Percentiles rank a stretch among this genome's conserved stretches.
Evolutionary conservation across 2,113 vertebrate genomes (phyloP).

Genomic region (Poecile atricapillus): DNA sequence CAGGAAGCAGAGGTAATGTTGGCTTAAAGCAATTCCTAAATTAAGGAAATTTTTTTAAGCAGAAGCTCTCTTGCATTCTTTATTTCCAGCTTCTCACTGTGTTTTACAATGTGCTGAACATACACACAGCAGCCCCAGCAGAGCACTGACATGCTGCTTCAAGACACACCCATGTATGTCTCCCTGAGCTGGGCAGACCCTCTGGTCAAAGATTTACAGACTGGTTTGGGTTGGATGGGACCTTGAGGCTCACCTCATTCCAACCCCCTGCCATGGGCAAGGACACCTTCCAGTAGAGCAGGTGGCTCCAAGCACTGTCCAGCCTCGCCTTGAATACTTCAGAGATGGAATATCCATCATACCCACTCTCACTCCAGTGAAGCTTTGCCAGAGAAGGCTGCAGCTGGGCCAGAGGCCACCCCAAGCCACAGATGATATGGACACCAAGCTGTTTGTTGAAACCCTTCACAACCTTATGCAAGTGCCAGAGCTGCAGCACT

Average conservation of each 20-base stretch:
- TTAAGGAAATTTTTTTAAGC: constrained; percentile 30
- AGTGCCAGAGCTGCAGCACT: not conserved
- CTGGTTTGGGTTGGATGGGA: not conserved
- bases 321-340: not conserved
- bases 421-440: fast-evolving
- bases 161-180: fast-evolving
- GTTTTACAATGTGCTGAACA: not conserved
- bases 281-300: not conserved
- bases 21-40: constrained; percentile 69
- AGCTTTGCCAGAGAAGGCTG: not conserved
- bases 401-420: not conserved
- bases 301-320: not conserved
- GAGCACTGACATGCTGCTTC: not conserved
- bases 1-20: constrained; percentile 74
- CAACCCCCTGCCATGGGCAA: not conserved
- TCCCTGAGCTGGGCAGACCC: not conserved
- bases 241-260: not conserved
- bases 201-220: not conserved
- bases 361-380: fast-evolving
- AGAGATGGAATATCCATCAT: not conserved
- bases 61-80: constrained; percentile 12
- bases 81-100: constrained; percentile 16
- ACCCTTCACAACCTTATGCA: not conserved
- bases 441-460: not conserved
- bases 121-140: not conserved